Percentiles rank a stretch among this genome's conserved stretches.
Conservation (phyloP, 35 echinoderm and acorn worm genomes). For the Apostichopus japonicus region DNA sequence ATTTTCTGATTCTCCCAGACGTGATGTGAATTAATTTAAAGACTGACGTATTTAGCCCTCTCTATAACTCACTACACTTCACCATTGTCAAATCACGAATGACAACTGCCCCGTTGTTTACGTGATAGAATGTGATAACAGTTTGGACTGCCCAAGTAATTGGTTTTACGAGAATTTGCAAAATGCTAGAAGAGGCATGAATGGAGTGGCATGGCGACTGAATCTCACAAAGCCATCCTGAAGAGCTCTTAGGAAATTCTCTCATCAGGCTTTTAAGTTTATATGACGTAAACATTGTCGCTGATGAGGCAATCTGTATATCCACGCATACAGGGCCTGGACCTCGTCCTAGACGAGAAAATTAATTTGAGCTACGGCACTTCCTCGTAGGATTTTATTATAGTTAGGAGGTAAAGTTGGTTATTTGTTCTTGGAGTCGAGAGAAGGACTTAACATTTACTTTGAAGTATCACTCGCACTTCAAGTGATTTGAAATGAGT, state of each 20-base stretch:
- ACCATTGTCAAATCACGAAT: not conserved
- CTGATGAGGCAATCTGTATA: not conserved
- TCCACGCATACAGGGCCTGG: not conserved
- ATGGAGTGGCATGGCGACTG: not conserved
- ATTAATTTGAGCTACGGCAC: not conserved
- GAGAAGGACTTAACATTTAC: constrained; percentile 13
- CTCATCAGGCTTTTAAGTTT: not conserved
- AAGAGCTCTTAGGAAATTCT: not conserved
- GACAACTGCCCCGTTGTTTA: not conserved
- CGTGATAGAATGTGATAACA: not conserved
- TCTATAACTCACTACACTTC: not conserved
- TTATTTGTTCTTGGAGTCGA: constrained; percentile 12
- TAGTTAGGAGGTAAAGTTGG: not conserved
- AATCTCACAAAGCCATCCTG: not conserved
- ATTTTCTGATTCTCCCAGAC: not conserved
- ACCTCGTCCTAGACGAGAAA: not conserved
- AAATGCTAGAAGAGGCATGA: not conserved
- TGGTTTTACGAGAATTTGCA: not conserved
- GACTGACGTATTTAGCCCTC: not conserved
- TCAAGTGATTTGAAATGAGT: not conserved
- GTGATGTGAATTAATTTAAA: constrained; percentile 3
- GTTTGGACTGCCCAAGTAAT: constrained; percentile 1
- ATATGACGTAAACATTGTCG: too few relatives aligned
- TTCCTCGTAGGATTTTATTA: constrained; percentile 20
- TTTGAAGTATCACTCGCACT: not conserved